Evolutionary conservation across 2,888 invertebrate species (phyloP), one percentile per base, ranked within the genome.

Genomic region (Belgica antarctica): DNA sequence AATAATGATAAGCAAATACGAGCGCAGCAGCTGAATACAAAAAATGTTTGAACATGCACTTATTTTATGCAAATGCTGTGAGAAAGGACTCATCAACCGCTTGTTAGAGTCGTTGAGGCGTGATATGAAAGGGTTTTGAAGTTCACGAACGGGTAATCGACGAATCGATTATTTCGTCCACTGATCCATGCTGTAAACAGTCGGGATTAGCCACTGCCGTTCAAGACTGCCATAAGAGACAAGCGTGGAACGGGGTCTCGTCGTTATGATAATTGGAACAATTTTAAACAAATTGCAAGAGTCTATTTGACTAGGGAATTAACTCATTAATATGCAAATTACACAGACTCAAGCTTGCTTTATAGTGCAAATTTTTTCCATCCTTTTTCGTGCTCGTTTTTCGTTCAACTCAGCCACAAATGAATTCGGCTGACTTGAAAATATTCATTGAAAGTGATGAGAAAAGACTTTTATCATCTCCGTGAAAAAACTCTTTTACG

Each of bases 311-410:
- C 68, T 27, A 28, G 52, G 68, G 68, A 46, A 68, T 68, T 68
- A 68, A 68, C 68, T 68, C 68, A 68, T 68, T 68, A 68, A 52
- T 68, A 68, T 68, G 68, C 57, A 68, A 68, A 68, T 68, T 68
- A 68, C 68, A 68, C 34, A 22, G 34, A 27, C 68, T 17, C 15
- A n/a, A n/a, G n/a, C 57, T 17, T n/a, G 12, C 68, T 68, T 68
- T 68, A 68, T 68, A 68, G 68, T 68, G 68, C 68, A 68, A 68
- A 68, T 66, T 66, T 24, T 46, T 66, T 36, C 19, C 59, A 27
- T 65, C 46, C 65, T 47, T 65, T 31, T n/a, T 19, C 62, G n/a
- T 19, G 8, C 15, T 28, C 25, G 17, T 68, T 52, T 57, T 52
- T 19, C 47, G 24, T 19, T n/a, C n/a, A n/a, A n/a, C 25, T 65